Conservation (phyloP, 2,888 invertebrate genomes). For the Sinohyriopsis cumingii region DNA sequence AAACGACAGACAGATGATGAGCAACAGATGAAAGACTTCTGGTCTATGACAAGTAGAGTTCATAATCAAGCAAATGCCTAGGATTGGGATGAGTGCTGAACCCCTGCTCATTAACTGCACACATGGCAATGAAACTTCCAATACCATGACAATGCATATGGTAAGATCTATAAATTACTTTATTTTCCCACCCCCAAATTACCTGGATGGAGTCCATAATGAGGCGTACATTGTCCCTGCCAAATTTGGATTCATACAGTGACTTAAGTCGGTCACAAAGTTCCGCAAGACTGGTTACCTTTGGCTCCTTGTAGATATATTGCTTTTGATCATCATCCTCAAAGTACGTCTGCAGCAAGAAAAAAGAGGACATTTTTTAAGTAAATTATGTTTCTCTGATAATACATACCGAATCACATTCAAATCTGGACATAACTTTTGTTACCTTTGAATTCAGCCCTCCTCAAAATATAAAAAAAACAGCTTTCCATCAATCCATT, state of each 20-base stretch:
- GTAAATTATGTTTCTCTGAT: too few relatives aligned
- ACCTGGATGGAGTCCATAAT: constrained; percentile 94
- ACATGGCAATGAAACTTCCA: too few relatives aligned
- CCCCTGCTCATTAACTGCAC: too few relatives aligned
- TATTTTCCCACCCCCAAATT: constrained; percentile 44
- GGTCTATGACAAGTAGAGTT: too few relatives aligned
- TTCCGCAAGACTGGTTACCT: constrained; percentile 93
- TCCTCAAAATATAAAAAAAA: not conserved
- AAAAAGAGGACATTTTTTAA: not conserved
- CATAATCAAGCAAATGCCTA: too few relatives aligned
- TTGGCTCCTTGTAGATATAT: constrained; percentile 96
- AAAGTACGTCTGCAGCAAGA: constrained; percentile 63
- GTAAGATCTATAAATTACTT: not conserved
- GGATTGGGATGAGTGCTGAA: too few relatives aligned
- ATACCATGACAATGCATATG: too few relatives aligned
- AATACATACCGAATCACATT: not conserved
- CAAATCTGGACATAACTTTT: not conserved
- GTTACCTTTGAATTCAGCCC: not conserved
- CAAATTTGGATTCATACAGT: constrained; percentile 90
- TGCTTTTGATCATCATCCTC: constrained; percentile 81
- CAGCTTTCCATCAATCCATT: not conserved
- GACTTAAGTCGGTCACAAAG: constrained; percentile 90
- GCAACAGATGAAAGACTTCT: too few relatives aligned
- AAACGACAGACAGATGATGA: too few relatives aligned
- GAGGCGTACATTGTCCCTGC: constrained; percentile 88